Evolutionary conservation across 2,113 vertebrate species (phyloP).

Genomic region (Miniopterus natalensis): DNA sequence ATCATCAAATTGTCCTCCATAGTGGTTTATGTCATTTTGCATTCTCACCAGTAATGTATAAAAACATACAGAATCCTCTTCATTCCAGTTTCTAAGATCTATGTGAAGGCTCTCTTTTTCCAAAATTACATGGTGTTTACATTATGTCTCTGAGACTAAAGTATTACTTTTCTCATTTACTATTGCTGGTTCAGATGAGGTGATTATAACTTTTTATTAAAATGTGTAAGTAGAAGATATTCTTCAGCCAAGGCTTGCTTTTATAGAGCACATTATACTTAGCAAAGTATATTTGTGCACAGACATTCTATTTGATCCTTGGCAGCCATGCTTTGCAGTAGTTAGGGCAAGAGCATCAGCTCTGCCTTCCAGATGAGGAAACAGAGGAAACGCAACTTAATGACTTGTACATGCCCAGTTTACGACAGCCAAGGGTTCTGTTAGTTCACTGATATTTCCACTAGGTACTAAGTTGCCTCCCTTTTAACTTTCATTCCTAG

Average conservation of each 20-base stretch:
- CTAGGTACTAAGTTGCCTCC: neutral
- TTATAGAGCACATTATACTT: neutral
- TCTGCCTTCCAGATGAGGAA: slow-evolving; percentile 45
- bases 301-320: slow-evolving; percentile 11
- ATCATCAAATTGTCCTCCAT: neutral
- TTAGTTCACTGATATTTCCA: slow-evolving; percentile 8
- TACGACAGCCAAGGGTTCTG: neutral
- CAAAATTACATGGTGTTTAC: neutral
- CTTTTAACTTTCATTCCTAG: neutral
- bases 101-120: slow-evolving; percentile 3
- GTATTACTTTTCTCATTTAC: slow-evolving; percentile 12
- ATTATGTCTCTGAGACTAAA: slow-evolving; percentile 15
- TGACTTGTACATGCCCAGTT: neutral
- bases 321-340: neutral
- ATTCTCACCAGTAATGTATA: neutral
- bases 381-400: slow-evolving; percentile 8
- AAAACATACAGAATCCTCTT: neutral
- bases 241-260: neutral
- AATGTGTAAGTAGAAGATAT: neutral
- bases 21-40: neutral
- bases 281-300: neutral
- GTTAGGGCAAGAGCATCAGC: neutral
- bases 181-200: slow-evolving; percentile 4
- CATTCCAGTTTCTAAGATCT: neutral
- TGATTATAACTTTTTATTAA: slow-evolving; percentile 41